phyloP scores from a whole-genome alignment of 2,113 vertebrate species.

The Trochalopteron elliotii region DNA sequence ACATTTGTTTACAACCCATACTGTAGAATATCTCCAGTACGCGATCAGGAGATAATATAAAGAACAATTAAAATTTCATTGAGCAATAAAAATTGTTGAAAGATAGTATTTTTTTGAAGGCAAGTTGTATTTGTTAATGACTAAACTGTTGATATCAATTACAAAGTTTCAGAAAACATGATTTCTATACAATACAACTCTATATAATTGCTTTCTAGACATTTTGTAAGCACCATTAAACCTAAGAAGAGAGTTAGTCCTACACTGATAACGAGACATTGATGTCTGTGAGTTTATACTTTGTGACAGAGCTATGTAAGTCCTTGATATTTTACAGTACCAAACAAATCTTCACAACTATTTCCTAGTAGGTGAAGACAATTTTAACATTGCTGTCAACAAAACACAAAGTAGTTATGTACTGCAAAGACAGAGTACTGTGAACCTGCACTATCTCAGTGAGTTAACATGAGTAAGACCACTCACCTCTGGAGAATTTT shows the following conservation, averaged over 20 bases:
- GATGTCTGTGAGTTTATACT: neutral
- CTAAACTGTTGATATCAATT: neutral
- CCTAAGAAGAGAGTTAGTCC: neutral
- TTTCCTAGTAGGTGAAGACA: neutral
- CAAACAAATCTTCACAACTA: neutral
- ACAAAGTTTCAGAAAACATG: neutral
- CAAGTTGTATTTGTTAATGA: neutral
- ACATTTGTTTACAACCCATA: neutral
- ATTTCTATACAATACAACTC: neutral
- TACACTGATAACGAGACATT: neutral
- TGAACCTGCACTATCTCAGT: neutral
- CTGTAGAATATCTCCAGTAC: neutral
- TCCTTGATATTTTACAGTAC: neutral
- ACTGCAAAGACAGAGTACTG: neutral
- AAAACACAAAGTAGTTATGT: neutral
- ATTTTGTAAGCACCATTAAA: neutral
- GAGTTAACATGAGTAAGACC: neutral
- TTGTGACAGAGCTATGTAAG: neutral
- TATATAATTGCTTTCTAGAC: neutral
- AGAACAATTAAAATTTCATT: neutral
- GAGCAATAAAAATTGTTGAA: neutral
- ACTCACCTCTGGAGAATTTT: constrained; percentile 71
- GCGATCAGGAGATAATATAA: neutral
- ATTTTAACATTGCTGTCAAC: neutral
- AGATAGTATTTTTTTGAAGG: neutral